A percentile compares a stretch with the other conserved stretches of the same genome.
phyloP scores from a whole-genome alignment of 2,888 invertebrate genomes.

The Epirrhoe tristata region DNA sequence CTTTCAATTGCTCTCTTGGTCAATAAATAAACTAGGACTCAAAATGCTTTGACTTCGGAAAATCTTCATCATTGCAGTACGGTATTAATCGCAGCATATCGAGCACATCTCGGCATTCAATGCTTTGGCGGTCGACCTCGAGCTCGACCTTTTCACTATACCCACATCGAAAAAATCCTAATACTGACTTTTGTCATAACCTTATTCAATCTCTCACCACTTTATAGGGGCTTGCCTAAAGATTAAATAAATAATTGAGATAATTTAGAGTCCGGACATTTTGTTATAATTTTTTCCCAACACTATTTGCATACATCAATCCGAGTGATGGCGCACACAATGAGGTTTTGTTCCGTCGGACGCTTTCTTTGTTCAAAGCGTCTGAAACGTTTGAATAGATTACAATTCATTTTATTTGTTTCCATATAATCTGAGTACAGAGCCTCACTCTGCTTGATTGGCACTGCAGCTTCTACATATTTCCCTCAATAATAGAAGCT shows the following conservation, averaged over 20 bases:
- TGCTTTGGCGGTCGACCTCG: too few species aligned
- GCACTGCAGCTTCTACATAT: neutral
- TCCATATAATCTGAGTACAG: neutral
- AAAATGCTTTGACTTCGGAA: too few species aligned
- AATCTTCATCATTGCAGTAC: too few species aligned
- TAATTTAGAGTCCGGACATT: neutral
- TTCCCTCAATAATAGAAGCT: neutral
- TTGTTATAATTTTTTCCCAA: slow-evolving; percentile 2
- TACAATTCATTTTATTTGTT: slow-evolving; percentile 15
- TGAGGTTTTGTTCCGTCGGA: slow-evolving; percentile 41
- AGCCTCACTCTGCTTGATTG: neutral
- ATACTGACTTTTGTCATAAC: too few species aligned
- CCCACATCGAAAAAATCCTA: too few species aligned
- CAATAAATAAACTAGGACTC: too few species aligned
- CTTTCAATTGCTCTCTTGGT: too few species aligned
- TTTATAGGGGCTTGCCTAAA: too few species aligned
- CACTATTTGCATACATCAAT: slow-evolving; percentile 39
- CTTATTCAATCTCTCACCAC: too few species aligned
- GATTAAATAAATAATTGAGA: neutral
- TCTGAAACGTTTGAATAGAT: slow-evolving; percentile 30
- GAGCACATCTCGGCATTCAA: too few species aligned
- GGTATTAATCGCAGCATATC: too few species aligned
- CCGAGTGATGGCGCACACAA: slow-evolving; percentile 43
- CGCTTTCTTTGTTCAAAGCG: slow-evolving; percentile 39
- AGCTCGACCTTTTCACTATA: too few species aligned